Base-by-base conservation (phyloP, 2,797 vertebrate genomes). In the Hydrocynus forskahlii region DNA sequence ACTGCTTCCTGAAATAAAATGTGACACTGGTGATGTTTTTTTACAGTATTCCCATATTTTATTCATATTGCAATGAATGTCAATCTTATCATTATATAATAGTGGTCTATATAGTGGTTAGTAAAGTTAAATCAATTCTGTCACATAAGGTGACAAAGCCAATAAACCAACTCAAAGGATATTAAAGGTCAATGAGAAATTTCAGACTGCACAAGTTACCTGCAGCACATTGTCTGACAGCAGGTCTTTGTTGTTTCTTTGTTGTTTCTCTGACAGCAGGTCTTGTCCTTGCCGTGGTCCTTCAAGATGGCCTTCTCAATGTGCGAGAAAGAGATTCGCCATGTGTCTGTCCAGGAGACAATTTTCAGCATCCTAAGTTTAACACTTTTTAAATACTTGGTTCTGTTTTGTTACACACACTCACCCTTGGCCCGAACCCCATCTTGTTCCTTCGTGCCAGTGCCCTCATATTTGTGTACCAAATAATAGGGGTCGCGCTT, bases 391-490 rank as follows among this genome's bases (percentile, higher is more conserved):
- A 14, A 4, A 25, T 25, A 29, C 10, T 23, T 63, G 10, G 10
- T 59, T 2, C 25, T 54, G 4, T 54, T 57, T n/a, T 57, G 54
- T 17, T 57, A 8, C 6, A 35, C 48, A 55, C 16, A 50, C 48
- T 55, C 86, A 93, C 93, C 89, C 81, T 86, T 92, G 2, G 89
- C 84, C 29, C 1, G 45, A 69, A 93, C 71, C 0, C 91, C 90
- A 16, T 90, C 64, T 0, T 23, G n/a, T 75, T 88, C 78, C 14
- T 2, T 62, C 0, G 25, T 84, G 66, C 93, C 94, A 0, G 1
- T 91, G 72, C 95, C 95, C 78, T 94, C 92, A 57, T 93, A 91
- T 89, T 97, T 97, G n/a, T 95, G 92, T 69, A 98, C 94, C 50
- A 98, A 90, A 60, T 95, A 96, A 87, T 92, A 89, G 0, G 91